Base-by-base conservation (phyloP, 2,113 vertebrate genomes). In the Corapipo altera region DNA sequence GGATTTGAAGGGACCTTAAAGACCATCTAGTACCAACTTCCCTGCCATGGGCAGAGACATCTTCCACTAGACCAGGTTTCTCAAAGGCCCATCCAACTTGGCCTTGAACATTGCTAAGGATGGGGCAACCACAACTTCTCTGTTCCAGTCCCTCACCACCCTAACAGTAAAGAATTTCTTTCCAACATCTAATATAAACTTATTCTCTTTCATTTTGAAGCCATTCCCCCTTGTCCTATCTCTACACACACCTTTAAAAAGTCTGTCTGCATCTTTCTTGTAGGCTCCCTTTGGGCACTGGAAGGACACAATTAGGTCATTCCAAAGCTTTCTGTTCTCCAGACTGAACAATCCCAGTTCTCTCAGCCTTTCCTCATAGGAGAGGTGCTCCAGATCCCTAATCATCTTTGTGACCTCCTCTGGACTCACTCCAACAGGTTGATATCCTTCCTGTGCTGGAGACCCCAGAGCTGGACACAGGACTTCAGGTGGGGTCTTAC, bases 261-360 rank as follows among this genome's bases (percentile, higher is more conserved):
- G 8, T 8, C 19, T 48, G 15, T 33, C 23, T 71, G 19, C 20
- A 4, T 65, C 17, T 43, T 79, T 39, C 24, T 41, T 41, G 18
- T 18, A 48, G 17, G 12, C 6, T 79, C 11, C 16, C 20, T 64
- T 72, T 30, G 26, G 24, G 20, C 6, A 32, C 24, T 41, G 16
- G n/a, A 41, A 48, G 11, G 2, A 1, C 41, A 26, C 5, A 17
- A 6, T 49, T 49, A 41, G 0, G 9, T 49, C 17, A 13, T 13
- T 41, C 28, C 17, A 11, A 72, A 57, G 13, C 24, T 17, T 26
- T 32, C 5, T 46, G 23, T 26, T 46, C 41, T 72, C 41, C 14
- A 35, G 49, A 15, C 11, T 43, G 51, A 44, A 23, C 6, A 51
- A 73, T 13, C 3, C 26, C 5, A 37, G 12, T 44, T 73, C 6